Evolutionary conservation across 2,113 vertebrate species (phyloP).

Genomic region (Rhea americana): DNA sequence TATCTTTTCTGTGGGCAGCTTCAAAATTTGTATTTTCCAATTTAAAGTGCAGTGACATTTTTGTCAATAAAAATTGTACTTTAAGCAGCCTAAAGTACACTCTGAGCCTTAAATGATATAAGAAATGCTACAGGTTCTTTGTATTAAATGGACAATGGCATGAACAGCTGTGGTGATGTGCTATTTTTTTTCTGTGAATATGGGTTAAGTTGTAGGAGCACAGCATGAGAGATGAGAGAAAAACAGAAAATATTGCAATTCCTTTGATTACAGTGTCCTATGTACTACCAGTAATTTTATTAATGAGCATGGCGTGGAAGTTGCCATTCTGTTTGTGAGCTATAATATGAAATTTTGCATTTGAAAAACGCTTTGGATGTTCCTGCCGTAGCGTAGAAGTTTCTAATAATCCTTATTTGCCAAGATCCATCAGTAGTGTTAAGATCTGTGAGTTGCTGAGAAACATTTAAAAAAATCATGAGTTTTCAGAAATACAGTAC

Average conservation of each 20-base stretch:
- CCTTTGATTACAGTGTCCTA: neutral
- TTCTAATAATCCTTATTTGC: neutral
- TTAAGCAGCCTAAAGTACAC: neutral
- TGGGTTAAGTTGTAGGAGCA: neutral
- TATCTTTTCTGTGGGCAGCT: neutral
- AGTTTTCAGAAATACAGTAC: constrained; percentile 44
- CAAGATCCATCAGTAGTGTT: neutral
- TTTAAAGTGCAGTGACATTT: neutral
- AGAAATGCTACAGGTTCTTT: neutral
- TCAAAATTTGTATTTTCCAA: neutral
- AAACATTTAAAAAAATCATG: neutral
- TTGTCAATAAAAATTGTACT: neutral
- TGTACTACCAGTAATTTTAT: neutral
- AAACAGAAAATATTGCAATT: neutral
- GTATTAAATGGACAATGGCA: neutral
- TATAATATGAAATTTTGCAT: neutral
- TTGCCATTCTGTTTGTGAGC: neutral
- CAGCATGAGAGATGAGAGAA: neutral
- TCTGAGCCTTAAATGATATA: neutral
- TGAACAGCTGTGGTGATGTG: neutral
- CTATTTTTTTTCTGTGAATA: neutral
- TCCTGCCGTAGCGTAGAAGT: neutral
- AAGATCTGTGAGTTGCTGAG: constrained; percentile 18
- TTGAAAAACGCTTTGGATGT: neutral
- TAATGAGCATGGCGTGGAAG: neutral